These are phyloP conservation scores for Hydrolagus colliei DNA, from an alignment of 2,797 vertebrate genomes.

Conservation along the genomic window DNA sequence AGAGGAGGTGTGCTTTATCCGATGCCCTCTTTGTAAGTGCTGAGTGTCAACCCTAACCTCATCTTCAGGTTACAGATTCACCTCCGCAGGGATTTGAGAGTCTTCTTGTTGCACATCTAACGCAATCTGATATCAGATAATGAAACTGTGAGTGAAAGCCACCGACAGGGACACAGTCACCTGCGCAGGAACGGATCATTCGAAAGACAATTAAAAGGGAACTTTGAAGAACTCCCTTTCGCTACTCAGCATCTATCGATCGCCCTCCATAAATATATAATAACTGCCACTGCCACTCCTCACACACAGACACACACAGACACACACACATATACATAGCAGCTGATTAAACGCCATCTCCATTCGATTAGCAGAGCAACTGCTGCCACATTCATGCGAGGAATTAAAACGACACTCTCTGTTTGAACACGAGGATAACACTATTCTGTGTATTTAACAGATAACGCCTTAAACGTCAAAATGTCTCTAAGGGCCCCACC, in stretches of 20 bases:
- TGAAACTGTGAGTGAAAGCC: not conserved
- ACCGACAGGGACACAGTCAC: not conserved
- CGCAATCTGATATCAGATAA: constrained; percentile 4
- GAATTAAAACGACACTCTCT: not conserved
- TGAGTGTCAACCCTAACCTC: not conserved
- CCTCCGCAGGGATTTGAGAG: not conserved
- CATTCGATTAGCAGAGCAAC: not conserved
- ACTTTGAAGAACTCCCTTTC: not conserved
- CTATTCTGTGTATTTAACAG: no score
- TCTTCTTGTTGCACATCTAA: not conserved
- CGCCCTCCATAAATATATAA: constrained; percentile 7
- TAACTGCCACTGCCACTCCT: not conserved
- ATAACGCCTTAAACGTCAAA: no score
- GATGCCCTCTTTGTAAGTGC: not conserved
- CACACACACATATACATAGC: no score
- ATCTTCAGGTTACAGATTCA: not conserved
- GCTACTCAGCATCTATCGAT: not conserved
- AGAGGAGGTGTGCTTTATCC: not conserved
- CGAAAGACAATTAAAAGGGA: not conserved
- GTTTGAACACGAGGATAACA: no score
- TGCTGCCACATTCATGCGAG: not conserved
- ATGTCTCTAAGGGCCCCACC: no score
- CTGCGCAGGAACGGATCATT: not conserved
- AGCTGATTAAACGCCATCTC: not conserved
- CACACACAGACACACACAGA: no score